These are phyloP conservation scores for Trichomalopsis sarcophagae DNA, from an alignment of 1,140 invertebrate genomes.

Conservation along the genomic window DNA sequence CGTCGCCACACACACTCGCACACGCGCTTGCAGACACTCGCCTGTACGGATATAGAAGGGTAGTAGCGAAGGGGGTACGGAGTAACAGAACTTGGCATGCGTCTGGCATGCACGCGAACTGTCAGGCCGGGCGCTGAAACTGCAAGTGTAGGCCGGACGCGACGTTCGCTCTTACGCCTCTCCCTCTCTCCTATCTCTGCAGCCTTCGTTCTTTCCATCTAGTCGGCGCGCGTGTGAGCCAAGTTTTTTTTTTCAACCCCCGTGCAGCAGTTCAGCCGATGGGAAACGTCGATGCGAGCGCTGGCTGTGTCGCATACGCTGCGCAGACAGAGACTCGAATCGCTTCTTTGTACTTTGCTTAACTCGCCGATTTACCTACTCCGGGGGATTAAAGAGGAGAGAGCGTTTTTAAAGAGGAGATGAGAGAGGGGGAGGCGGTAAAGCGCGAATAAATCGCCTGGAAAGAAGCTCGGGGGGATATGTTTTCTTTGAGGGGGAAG, in stretches of 20 bases:
- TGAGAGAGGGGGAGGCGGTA: background rate
- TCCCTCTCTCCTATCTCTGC: background rate
- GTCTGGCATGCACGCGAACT: conserved; percentile 45
- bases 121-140: conserved; percentile 49
- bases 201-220: background rate
- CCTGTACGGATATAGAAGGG: background rate
- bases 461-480: conserved; percentile 18
- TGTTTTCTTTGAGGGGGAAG: conserved; percentile 10
- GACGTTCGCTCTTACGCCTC: conserved; percentile 28
- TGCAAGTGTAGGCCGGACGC: conserved; percentile 55
- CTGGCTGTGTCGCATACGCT: background rate
- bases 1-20: background rate
- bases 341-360: conserved; percentile 43
- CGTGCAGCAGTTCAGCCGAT: too few relatives aligned
- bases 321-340: conserved; percentile 15
- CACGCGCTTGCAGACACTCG: background rate
- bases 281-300: background rate
- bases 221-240: background rate
- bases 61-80: background rate
- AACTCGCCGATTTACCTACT: conserved; percentile 20
- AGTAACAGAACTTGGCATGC: conserved; percentile 51
- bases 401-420: conserved; percentile 2
- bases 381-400: conserved; percentile 14
- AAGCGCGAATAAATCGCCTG: conserved; percentile 19
- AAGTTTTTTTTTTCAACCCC: conserved; percentile 21